Evolutionary conservation across 2,113 vertebrate genomes (phyloP), one percentile per base, ranked within the genome.

Genomic region (Rhagologus leucostigma): DNA sequence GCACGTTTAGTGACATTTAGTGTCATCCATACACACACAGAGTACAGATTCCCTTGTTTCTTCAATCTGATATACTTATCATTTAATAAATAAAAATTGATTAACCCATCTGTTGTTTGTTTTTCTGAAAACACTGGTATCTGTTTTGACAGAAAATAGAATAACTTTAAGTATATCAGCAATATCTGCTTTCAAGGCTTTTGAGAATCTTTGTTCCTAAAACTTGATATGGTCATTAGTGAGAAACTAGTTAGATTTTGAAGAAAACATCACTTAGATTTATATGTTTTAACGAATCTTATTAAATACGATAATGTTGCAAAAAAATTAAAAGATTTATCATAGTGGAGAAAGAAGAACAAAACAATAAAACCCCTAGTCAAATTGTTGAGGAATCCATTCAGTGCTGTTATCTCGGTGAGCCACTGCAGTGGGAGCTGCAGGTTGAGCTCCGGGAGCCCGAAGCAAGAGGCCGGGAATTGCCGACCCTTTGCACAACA

Each of bases 381-480:
- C 17, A 78, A 60, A 84, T 14, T 21, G 13, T 2, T 42, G 35
- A 30, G 62, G 44, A 11, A 20, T 42, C 62, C 11, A 6, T 59
- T 76, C 35, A 9, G 35, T 7, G 62, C 7, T 0, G 2, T 26
- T 49, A 3, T 49, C 52, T 41, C 1, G 0, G 29, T 20, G 35
- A 14, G 50, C 24, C 8, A 42, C 50, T 42, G 60, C 70, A 30
- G 35, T 1, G 3, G 42, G 10, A 56, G 13, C 10, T 0, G 0
- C 30, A 42, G 16, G 30, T 0, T 26, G 52, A 50, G 52, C 10
- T 50, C 35, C 37, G 71, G 50, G 42, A 56, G 24, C 8, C 41
- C 2, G 0, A 30, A 1, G 16, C 4, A 3, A 8, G 9, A 41
- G 42, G 30, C 3, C 0, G 0, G 42, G 24, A 75, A 30, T 20